A percentile compares a stretch with the other conserved stretches of the same genome.
Evolutionary conservation across 2,797 vertebrate species (phyloP).

Genomic region (Anas flavirostris): DNA sequence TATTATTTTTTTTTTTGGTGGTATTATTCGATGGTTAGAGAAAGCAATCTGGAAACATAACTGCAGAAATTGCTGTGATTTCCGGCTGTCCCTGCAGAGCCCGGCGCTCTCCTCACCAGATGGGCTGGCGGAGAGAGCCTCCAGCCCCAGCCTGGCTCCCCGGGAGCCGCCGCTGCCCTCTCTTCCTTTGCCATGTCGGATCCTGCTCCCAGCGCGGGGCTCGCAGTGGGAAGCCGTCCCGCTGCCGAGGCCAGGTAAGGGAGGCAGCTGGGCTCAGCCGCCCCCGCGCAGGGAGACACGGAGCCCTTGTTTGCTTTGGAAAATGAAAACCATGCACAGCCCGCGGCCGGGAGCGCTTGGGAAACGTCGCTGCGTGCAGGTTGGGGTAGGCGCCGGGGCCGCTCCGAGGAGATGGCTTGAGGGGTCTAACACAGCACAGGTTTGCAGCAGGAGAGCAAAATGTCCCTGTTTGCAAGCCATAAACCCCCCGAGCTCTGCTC

Average conservation of each 20-base stretch:
- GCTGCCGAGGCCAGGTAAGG: not conserved
- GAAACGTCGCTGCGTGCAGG: not conserved
- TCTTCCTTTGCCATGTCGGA: constrained; percentile 2
- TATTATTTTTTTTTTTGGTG: not conserved
- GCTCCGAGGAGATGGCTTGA: accelerated
- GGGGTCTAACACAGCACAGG: not conserved
- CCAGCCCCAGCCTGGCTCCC: not conserved
- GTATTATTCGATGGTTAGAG: constrained; percentile 60
- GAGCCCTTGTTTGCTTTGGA: not conserved
- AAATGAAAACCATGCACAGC: not conserved
- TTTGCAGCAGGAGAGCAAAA: not conserved
- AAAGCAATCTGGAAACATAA: constrained; percentile 58
- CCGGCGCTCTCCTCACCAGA: constrained; percentile 44
- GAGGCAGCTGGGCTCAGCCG: not conserved
- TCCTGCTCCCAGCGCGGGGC: not conserved
- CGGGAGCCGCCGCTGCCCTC: not conserved
- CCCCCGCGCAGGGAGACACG: not conserved
- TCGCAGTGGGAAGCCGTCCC: not conserved
- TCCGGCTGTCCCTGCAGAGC: constrained; percentile 56
- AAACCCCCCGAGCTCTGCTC: not conserved
- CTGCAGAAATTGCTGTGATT: constrained; percentile 63
- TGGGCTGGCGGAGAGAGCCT: constrained; percentile 36
- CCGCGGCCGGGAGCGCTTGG: not conserved
- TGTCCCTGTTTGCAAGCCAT: not conserved
- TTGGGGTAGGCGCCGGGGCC: not conserved